Base-by-base conservation (phyloP, 2,113 vertebrate species). In the Struthidea cinerea region DNA sequence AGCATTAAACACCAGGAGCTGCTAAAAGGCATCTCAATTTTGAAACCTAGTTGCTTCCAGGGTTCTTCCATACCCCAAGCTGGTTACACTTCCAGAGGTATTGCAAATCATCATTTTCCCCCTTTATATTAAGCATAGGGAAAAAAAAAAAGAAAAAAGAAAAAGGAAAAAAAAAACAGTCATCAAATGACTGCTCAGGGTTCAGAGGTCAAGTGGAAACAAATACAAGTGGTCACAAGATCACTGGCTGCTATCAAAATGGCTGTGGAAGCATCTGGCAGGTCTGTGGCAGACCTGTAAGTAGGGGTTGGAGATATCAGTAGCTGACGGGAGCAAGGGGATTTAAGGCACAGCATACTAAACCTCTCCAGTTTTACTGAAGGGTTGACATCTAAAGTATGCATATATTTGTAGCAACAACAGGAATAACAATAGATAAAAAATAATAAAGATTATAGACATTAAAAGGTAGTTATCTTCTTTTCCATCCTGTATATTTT, bases 71-170 rank as follows among this genome's bases (percentile, higher is more conserved):
- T 46, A 49, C 32, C 11, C 8, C 17, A 33, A 5, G 8, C 0
- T 73, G 11, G 4, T 42, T 61, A 30, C 7, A 11, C 10, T 76
- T 79, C 16, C 18, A n/a, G 19, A 68, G 0, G 0, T n/a, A 14
- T 12, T 59, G 9, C 37, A 59, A 83, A 2, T 37, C 8, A 37
- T n/a, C 0, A 27, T 41, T 92, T 84, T 3, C 1, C 2, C 3
- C 1, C 13, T 42, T 60, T 60, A n/a, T 41, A 20, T 35, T 74
- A 44, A 78, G 9, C 3, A 5, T 5, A 19, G 2, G 7, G 1
- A 0, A 0, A 13, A 42, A 30, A 19, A 27, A 37, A 20, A 8
- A 6, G 14, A 18, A 16, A 10, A 41, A n/a, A 8, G 6, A 24
- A 21, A 39, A 41, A 7, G 7, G 3, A 18, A 16, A 46, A 22